Conservation (phyloP, 2,113 vertebrate species). For the Pogonocichla stellata region DNA sequence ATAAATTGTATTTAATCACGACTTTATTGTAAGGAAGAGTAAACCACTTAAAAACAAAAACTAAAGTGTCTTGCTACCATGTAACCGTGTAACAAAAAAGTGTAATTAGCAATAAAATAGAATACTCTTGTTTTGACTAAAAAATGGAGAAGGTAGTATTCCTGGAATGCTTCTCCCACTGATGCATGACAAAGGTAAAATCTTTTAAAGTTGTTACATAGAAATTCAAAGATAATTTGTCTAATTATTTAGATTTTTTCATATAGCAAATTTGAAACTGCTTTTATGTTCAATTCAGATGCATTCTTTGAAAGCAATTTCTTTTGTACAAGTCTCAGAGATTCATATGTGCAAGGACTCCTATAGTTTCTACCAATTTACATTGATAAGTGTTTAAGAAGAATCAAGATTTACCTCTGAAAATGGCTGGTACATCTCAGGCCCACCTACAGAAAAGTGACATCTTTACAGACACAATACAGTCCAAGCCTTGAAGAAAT, state of each 20-base stretch:
- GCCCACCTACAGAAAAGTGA: background rate
- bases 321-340: background rate
- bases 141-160: background rate
- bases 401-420: background rate
- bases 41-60: background rate
- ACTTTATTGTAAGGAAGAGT: background rate
- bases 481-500: background rate
- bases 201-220: background rate
- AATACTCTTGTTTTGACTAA: background rate
- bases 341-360: accelerated
- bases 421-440: background rate
- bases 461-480: background rate
- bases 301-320: background rate
- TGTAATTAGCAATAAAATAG: background rate
- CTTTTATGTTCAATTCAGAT: background rate
- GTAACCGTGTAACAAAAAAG: background rate
- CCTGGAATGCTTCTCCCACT: background rate
- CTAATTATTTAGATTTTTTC: background rate
- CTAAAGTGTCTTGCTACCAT: accelerated
- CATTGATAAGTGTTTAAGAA: background rate
- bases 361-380: background rate
- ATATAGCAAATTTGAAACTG: background rate
- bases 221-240: background rate
- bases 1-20: background rate
- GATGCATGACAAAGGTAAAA: background rate